Base-by-base conservation (phyloP, 2,113 vertebrate genomes). In the Epinephelus cyanopodus region DNA sequence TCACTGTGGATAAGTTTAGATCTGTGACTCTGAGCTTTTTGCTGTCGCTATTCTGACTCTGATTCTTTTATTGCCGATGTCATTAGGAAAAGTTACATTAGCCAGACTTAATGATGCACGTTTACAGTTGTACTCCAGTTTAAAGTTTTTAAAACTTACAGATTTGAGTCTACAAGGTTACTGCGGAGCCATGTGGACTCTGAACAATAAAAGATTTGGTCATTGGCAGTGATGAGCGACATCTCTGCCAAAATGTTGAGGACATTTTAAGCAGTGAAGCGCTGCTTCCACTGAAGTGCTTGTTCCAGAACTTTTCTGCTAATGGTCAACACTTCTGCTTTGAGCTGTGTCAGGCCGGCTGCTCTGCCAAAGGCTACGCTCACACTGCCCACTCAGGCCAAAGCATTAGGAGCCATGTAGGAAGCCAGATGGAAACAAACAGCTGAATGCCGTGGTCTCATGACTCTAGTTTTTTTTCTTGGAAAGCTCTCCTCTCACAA, bases 271-370 rank as follows among this genome's bases (percentile, higher is more conserved):
- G 81, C 86, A 86, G 71, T 58, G 77, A 68, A 83, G 79, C 69
- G n/a, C 56, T 39, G 53, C 62, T 61, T 58, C 80, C 74, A 62
- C 67, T 62, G 68, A 77, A 84, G 66, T 72, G 78, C 89, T 83
- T 75, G 77, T 81, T 80, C 84, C 84, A 77, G 79, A 90, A 91
- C 85, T 77, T 89, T 91, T 87, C 42, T 89, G 74, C 75, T 86
- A 82, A 79, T 86, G 79, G 80, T 90, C 85, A 83, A 82, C 83
- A 82, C 66, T 87, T 85, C 53, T 77, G 72, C 70, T 82, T 82
- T 85, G 84, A 81, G 83, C 87, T 79, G 86, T 71, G 83, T 92
- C 90, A 90, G 88, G 70, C 66, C 0, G 39, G 54, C 61, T 12
- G 56, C 74, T 81, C 27, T 86, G 82, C 87, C 86, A 84, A 79